Base-by-base conservation (phyloP, 2,888 invertebrate genomes). In the Caenorhabditis imperialis region DNA sequence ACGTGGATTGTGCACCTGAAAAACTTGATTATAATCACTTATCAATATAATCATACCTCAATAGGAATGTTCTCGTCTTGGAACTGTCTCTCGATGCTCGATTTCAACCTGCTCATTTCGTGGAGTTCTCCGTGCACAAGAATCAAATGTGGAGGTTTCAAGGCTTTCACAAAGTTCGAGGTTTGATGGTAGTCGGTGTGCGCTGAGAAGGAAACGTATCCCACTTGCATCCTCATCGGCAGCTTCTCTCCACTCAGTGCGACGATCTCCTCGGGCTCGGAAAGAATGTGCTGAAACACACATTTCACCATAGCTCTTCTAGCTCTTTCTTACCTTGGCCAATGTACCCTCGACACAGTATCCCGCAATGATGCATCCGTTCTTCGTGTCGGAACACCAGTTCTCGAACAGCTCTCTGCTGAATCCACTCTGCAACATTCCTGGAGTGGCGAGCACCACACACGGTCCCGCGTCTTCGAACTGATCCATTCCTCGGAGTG, bases 391-490 rank as follows among this genome's bases (percentile, higher is more conserved):
- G 0, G 96, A 94, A 89, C 99, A 99, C 99, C 99, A 99, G 10
- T 93, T 94, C 90, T 99, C 99, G 90, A 99, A 99, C 47, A 99
- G 91, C 88, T 99, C 99, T 33, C 98, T 91, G 0, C 96, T 97
- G 22, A 99, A 90, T 0, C 99, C 99, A 85, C 94, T 96, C 91
- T 99, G 99, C 94, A 99, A 94, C 98, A 99, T 99, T 88, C 99
- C 99, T 0, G 99, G 99, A 0, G 95, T 95, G 1, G 99, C 99
- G 94, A 99, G 94, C 25, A 99, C 94, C n/a, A 99, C 98, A 88
- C 98, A 99, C 0, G 99, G 99, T 0, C 99, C 99, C 62, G 97
- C 94, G 89, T 99, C 99, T 85, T 99, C 98, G 90, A 99, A 99
- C 89, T 99, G 97, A 89, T 99, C 99, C 86, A 99, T 97, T 44